Conservation (phyloP, 2,888 invertebrate species). For the Flabesymbios commensalis region DNA sequence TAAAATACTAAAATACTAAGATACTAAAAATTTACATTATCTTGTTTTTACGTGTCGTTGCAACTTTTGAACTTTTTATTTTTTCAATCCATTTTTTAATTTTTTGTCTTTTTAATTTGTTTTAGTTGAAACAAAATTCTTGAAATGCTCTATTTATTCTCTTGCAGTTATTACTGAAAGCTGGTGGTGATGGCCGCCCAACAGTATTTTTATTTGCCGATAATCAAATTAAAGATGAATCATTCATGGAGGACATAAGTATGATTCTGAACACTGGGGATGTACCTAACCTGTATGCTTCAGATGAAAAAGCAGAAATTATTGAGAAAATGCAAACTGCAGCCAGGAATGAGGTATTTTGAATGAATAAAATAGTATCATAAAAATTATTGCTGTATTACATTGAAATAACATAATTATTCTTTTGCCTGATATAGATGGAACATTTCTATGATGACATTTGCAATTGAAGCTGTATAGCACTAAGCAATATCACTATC, state of each 20-base stretch:
- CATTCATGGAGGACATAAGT: slow-evolving; percentile 63
- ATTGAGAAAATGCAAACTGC: slow-evolving; percentile 62
- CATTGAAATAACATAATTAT: no score
- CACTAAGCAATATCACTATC: no score
- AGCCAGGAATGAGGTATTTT: slow-evolving; percentile 55
- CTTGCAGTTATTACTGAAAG: no score
- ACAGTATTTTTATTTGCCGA: slow-evolving; percentile 62
- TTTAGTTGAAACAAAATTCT: no score
- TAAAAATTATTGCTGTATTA: no score
- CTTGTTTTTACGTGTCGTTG: no score
- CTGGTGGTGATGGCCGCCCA: slow-evolving; percentile 59
- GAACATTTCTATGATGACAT: no score
- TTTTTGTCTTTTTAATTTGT: not conserved
- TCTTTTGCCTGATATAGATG: no score
- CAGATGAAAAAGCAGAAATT: slow-evolving; percentile 62
- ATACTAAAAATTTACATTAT: not conserved
- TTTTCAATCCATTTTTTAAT: not conserved
- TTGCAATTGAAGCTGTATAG: no score
- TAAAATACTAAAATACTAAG: not conserved
- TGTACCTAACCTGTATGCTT: slow-evolving; percentile 61
- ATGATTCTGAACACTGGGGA: slow-evolving; percentile 63
- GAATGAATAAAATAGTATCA: not conserved
- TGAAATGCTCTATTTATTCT: no score
- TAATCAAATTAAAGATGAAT: slow-evolving; percentile 62
- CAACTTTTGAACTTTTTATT: not conserved